phyloP scores from a whole-genome alignment of 2,888 invertebrate genomes.

The Metallyticus violacea region DNA sequence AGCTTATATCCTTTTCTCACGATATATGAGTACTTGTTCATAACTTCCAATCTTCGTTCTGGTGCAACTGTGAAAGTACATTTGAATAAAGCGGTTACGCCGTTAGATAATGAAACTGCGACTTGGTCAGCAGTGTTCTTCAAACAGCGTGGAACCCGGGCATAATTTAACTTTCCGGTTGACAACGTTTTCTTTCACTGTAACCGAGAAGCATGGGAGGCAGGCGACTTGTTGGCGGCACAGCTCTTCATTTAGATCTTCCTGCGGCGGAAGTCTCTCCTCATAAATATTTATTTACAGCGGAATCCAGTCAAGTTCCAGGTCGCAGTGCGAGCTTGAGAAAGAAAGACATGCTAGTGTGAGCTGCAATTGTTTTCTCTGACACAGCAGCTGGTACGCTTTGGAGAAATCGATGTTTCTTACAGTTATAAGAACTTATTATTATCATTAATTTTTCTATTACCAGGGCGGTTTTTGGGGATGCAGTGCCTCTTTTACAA shows the following conservation, averaged over 20 bases:
- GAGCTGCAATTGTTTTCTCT: background rate
- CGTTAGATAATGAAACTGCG: background rate
- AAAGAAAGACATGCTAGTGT: background rate
- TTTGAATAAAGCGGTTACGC: no score
- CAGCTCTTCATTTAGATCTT: background rate
- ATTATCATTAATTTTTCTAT: no score
- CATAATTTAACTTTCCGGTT: background rate
- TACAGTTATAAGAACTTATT: no score
- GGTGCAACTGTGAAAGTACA: no score
- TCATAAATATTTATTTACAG: background rate
- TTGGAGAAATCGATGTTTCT: no score
- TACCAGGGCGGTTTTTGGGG: no score
- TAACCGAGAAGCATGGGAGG: background rate
- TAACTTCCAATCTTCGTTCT: no score
- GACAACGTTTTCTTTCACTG: background rate
- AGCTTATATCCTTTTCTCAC: no score
- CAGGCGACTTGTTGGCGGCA: background rate
- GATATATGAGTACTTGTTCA: no score
- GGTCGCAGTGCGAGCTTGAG: background rate
- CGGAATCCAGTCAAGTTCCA: background rate
- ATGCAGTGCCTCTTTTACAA: no score
- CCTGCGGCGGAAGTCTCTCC: background rate
- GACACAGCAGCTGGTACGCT: no score
- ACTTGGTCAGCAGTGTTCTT: background rate
- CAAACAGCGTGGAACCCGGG: background rate